These are phyloP conservation scores for Hucho hucho DNA, from an alignment of 2,113 vertebrate species.

Conservation along the genomic window DNA sequence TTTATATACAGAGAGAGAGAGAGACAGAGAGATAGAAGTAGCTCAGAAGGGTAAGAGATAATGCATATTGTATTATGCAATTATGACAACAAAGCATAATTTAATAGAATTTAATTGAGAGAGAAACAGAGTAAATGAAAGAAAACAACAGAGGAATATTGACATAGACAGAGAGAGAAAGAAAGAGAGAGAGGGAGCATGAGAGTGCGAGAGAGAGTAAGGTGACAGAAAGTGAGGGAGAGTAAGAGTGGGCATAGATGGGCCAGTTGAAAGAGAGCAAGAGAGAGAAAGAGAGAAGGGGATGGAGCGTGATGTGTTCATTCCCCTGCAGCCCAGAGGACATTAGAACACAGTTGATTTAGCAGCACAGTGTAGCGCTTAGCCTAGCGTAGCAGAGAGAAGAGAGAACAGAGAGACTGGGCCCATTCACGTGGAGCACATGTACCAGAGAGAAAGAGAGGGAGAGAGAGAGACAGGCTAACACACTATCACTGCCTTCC, in stretches of 20 bases:
- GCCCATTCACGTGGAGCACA: too few species aligned
- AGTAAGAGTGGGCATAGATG: neutral
- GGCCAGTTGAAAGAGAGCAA: neutral
- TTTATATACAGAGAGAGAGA: neutral
- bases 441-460: neutral
- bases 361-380: constrained; percentile 44
- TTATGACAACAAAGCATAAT: neutral
- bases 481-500: too few species aligned
- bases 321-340: constrained; percentile 48
- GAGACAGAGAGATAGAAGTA: neutral
- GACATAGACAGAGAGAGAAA: neutral
- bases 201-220: neutral
- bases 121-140: constrained; percentile 7
- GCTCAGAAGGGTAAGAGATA: neutral
- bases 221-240: neutral
- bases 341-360: constrained; percentile 60
- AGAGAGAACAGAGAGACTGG: constrained; percentile 14
- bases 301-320: constrained; percentile 46
- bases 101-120: neutral
- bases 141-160: neutral
- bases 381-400: constrained; percentile 20
- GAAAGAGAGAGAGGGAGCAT: neutral
- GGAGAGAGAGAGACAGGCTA: neutral
- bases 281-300: neutral
- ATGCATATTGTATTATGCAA: neutral